Conservation (phyloP, 2,113 vertebrate genomes). For the Noturus placidus region DNA sequence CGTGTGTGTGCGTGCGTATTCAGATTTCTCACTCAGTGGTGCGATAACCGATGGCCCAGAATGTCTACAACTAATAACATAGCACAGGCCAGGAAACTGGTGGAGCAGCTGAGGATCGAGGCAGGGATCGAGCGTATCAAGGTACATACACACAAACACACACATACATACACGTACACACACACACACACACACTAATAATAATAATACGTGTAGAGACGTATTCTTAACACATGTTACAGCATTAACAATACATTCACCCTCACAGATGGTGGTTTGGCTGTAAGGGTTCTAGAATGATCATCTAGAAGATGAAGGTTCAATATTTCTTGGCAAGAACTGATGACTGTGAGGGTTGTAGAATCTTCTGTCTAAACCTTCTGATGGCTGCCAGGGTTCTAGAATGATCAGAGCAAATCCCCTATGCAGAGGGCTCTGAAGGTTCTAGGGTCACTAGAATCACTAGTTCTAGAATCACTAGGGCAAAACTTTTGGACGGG, state of each 20-base stretch:
- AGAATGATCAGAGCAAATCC: neutral
- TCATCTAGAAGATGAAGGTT: neutral
- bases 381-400: too few species aligned
- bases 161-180: too few species aligned
- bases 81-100: slow-evolving; percentile 92
- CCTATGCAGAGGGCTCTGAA: neutral
- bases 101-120: slow-evolving; percentile 95
- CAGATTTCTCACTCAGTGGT: slow-evolving; percentile 53
- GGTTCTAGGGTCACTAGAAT: neutral
- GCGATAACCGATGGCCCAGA: slow-evolving; percentile 75
- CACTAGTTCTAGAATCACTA: neutral
- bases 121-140: slow-evolving; percentile 93
- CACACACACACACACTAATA: neutral
- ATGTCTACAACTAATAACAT: slow-evolving; percentile 97
- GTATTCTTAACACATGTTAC: neutral
- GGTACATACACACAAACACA: slow-evolving; percentile 69
- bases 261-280: neutral
- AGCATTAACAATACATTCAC: neutral
- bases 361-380: neutral
- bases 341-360: neutral
- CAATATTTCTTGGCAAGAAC: neutral
- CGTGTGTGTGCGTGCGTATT: neutral
- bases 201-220: neutral
- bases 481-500: neutral
- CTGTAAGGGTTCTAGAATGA: neutral